Evolutionary conservation across 2,113 vertebrate species (phyloP), one percentile per base, ranked within the genome.

Genomic region (Serilophus lunatus): DNA sequence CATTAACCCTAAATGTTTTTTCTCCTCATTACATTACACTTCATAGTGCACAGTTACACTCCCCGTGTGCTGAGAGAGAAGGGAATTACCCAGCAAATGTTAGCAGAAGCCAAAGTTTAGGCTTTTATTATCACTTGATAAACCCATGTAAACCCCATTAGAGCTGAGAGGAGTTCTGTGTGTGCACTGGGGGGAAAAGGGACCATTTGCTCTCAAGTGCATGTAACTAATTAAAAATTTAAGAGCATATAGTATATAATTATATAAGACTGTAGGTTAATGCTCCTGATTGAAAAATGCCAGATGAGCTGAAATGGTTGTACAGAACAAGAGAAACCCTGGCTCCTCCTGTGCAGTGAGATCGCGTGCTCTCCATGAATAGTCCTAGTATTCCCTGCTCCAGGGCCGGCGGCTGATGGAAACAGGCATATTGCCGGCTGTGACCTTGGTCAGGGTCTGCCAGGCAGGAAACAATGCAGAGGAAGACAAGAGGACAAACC

Each of bases 41-140:
- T 82, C 68, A 29, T 7, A 60, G 53, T 4, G 15, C 44, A 10
- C 10, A 47, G 45, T 82, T 95, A 60, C 22, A 68, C 49, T 92
- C 56, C 25, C 33, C 9, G 26, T 38, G 78, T 72, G 57, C 61
- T 70, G 75, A 42, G 90, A 95, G 86, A 86, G 92, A 71, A 91
- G 91, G 86, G 94, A 92, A 91, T 87, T 68, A 53, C 57, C 79
- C 3, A 56, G 61, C 53, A 51, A 91, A 91, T 78, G 93, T 64
- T 82, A 95, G 82, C 54, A 90, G 90, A 82, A 90, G 50, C 69
- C 90, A 92, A 59, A 1, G 7, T 66, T 91, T 66, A 74, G 93
- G 78, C 66, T 92, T 95, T 90, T 87, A 86, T 93, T 77, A 85
- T 90, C 87, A 66, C 75, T 94, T 95, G 94, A 96, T 94, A 96